Evolutionary conservation across 37 sponge, comb jelly and placozoan species (phyloP).

Genomic region (Beroe ovata): DNA sequence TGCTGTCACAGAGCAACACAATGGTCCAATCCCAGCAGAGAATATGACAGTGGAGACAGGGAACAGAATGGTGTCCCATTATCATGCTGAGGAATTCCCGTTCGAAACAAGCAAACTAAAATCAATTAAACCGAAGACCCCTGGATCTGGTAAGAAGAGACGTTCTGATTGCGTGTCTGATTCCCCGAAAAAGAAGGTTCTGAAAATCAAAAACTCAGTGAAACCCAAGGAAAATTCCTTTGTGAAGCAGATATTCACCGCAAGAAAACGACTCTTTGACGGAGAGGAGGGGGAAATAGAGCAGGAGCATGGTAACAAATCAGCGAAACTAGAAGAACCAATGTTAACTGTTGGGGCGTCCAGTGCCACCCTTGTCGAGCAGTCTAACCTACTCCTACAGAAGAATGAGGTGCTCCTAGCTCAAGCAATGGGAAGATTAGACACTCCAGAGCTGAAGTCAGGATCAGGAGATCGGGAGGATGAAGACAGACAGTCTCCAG

Average conservation of each 20-base stretch:
- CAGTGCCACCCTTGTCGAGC: not conserved
- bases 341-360: not conserved
- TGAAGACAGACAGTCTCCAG: not conserved
- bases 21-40: not conserved
- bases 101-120: not conserved
- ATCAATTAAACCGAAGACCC: not conserved
- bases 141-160: not conserved
- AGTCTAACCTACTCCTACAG: not conserved
- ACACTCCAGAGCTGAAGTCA: not conserved
- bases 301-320: not conserved
- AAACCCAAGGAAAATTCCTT: not conserved
- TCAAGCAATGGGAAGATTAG: not conserved
- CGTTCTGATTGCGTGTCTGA: not conserved
- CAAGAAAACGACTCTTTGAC: conserved; percentile 2
- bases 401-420: not conserved
- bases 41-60: not conserved
- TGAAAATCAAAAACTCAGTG: conserved; percentile 1
- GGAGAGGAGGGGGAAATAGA: not conserved
- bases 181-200: not conserved
- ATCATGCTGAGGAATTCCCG: not conserved
- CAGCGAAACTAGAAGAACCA: not conserved
- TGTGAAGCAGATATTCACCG: conserved; percentile 57
- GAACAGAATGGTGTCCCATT: too few relatives aligned
- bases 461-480: not conserved
- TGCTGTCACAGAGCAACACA: too few relatives aligned